Evolutionary conservation across 2,888 invertebrate genomes (phyloP).

Genomic region (Boloria selene): DNA sequence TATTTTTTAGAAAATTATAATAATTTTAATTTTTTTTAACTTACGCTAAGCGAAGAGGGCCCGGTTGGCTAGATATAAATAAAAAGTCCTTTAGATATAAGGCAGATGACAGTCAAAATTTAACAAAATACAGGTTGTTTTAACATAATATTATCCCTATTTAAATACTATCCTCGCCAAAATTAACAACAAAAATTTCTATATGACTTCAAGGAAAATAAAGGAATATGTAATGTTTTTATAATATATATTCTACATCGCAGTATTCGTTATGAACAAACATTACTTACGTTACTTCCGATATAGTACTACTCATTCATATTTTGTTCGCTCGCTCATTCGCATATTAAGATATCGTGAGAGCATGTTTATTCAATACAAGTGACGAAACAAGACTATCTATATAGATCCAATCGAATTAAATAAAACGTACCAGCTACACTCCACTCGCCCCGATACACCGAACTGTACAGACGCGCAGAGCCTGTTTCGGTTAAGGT

Average conservation of each 20-base stretch:
- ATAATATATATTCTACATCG: slow-evolving; percentile 78
- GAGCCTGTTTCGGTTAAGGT: no score
- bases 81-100: no score
- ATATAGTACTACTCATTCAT: slow-evolving; percentile 77
- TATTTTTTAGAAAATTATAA: no score
- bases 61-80: no score
- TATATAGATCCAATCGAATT: slow-evolving; percentile 77
- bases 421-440: slow-evolving; percentile 79
- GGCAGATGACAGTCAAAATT: no score
- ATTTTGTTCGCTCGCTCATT: slow-evolving; percentile 75
- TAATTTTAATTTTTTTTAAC: no score
- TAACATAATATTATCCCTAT: no score
- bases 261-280: slow-evolving; percentile 80
- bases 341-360: slow-evolving; percentile 59
- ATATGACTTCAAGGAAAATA: slow-evolving; percentile 81
- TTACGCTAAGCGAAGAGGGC: no score
- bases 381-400: slow-evolving; percentile 70
- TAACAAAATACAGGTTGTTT: no score
- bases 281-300: slow-evolving; percentile 78
- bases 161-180: no score
- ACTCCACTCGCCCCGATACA: slow-evolving; percentile 69
- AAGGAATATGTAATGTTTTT: slow-evolving; percentile 79
- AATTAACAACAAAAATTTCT: no score
- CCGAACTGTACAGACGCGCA: slow-evolving; percentile 77
- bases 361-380: slow-evolving; percentile 66